Base-by-base conservation (phyloP, 2,113 vertebrate genomes). In the Cathartes aura region DNA sequence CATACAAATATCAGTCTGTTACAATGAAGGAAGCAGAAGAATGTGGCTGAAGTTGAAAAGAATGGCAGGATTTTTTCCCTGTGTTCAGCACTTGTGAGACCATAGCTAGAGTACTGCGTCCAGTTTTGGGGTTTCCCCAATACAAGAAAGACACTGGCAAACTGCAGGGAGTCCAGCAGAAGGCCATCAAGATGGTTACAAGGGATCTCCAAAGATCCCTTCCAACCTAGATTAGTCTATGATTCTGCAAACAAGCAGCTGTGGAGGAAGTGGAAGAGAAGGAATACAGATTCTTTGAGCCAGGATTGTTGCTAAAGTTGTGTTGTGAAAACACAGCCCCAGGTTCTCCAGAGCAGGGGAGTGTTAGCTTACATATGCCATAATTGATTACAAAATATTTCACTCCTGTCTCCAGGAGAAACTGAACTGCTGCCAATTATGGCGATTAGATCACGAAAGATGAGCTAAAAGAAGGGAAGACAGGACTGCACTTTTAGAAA, bases 301-400 rank as follows among this genome's bases (percentile, higher is more conserved):
- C 45, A 93, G 36, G 24, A 86, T 11, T 79, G 58, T 82, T 93
- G 58, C 70, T 97, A 76, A 90, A 96, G 70, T 64, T 71, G 68
- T 84, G 60, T 47, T 95, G 52, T 82, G 87, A 93, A 94, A 95
- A 88, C 72, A 93, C 34, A 79, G 73, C 34, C 82, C 34, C 27
- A n/a, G 48, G 82, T 90, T 85, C 82, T 93, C 78, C 82, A 90
- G 81, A 76, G 45, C 66, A 73, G 22, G 27, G 47, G 66, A 71
- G 58, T 38, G 40, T 87, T 82, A 80, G 74, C 70, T 91, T 85
- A 72, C 53, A 81, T 80, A 45, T 29, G 36, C 43, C 79, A 40
- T 72, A 82, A 79, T 30, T 7, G 2, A 85, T 95, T 91, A 94
- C 74, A 82, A 94, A 97, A 93, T 34, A 60, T 68, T 87, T 90